Conservation (phyloP, 2,797 vertebrate genomes). For the Cheracebus regulus region DNA sequence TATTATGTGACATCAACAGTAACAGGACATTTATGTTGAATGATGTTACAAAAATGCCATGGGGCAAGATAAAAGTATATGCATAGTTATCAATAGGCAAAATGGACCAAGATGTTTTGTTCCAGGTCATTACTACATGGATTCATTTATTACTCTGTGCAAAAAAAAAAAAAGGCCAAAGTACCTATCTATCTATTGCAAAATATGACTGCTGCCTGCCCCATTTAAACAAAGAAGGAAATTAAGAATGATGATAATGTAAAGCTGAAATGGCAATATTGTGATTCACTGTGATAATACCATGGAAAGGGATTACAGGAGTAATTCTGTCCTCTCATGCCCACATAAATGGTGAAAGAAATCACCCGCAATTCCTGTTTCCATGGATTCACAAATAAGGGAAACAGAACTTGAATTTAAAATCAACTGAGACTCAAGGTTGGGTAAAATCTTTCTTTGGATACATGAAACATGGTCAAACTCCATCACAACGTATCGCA, state of each 20-base stretch:
- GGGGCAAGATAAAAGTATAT: constrained; percentile 51
- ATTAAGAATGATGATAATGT: neutral
- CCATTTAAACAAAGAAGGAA: constrained; percentile 48
- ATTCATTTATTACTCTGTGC: constrained; percentile 15
- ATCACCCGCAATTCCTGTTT: constrained; percentile 23
- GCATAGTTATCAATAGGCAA: neutral
- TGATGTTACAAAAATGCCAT: constrained; percentile 25
- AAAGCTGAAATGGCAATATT: neutral
- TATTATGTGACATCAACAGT: constrained; percentile 24
- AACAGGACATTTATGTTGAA: constrained; percentile 18
- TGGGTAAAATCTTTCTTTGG: constrained; percentile 6
- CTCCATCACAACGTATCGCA: constrained; percentile 63
- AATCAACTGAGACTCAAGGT: constrained; percentile 41
- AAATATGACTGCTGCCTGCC: neutral
- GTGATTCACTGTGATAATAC: neutral
- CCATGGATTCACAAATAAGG: constrained; percentile 18
- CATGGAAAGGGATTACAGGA: neutral
- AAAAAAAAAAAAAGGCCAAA: neutral
- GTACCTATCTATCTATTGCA: neutral
- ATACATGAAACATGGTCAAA: constrained; percentile 59
- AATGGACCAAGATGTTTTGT: constrained; percentile 19
- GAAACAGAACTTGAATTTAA: constrained; percentile 51
- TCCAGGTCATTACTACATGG: neutral
- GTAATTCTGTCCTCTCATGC: neutral
- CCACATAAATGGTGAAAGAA: constrained; percentile 56